These are phyloP conservation scores for Periplaneta americana DNA, from an alignment of 1,140 invertebrate genomes.

Conservation along the genomic window DNA sequence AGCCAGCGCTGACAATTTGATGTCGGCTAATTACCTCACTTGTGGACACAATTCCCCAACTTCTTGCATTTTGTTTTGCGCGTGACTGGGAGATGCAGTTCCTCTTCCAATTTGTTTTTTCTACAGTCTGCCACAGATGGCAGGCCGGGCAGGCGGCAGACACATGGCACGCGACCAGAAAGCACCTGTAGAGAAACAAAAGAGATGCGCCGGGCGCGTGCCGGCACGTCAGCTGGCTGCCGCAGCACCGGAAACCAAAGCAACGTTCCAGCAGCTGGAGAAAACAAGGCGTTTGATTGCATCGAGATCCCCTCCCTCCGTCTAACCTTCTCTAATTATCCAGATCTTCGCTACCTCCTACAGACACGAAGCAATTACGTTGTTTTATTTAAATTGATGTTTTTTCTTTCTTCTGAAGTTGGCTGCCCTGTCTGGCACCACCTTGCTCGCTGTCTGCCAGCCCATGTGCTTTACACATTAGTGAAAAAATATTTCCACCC, in stretches of 20 bases:
- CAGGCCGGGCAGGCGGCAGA: neutral
- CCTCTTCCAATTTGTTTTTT: neutral
- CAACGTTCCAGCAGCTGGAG: neutral
- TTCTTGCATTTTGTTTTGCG: no score
- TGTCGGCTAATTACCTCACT: no score
- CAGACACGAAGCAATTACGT: neutral
- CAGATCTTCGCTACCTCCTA: neutral
- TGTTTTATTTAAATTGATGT: neutral
- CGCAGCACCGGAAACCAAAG: neutral
- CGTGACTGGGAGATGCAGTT: no score
- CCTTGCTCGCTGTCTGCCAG: neutral
- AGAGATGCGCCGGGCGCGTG: neutral
- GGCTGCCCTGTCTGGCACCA: neutral
- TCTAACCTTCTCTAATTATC: neutral
- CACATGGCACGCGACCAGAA: conserved; percentile 5
- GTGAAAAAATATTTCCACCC: no score
- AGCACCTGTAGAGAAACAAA: conserved; percentile 4
- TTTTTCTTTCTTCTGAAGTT: neutral
- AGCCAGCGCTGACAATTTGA: no score
- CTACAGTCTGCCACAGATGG: neutral
- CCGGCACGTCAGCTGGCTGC: conserved; percentile 3
- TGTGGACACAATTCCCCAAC: no score
- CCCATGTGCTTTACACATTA: neutral
- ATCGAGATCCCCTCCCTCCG: neutral
- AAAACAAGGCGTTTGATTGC: neutral